Base-by-base conservation (phyloP, 2,797 vertebrate species). In the Parauchenoglanis ngamensis region DNA sequence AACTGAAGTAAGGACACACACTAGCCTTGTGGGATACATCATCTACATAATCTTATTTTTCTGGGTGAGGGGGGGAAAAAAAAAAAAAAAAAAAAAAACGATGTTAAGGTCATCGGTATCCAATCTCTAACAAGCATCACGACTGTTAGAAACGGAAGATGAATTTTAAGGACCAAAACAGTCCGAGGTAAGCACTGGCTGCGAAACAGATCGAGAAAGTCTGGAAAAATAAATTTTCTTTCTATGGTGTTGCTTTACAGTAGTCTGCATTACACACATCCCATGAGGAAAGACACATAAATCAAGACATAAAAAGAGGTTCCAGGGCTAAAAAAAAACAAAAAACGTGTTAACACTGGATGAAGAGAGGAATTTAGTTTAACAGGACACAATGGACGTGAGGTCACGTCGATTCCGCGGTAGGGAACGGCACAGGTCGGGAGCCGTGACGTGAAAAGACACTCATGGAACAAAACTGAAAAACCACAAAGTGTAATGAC, bases 221-320 rank as follows among this genome's bases (percentile, higher is more conserved):
- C 59, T 63, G 35, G 35, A 81, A 49, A 65, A 65, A 52, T 28
- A 67, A 12, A 52, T 1, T 83, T 35, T 81, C 49, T 81, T 81
- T 81, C n/a, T 19, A 65, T n/a, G 28, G 46, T n/a, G 57, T 35
- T 68, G 46, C 81, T 83, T 68, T 31, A 68, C 46, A 35, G 25
- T 67, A 83, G 63, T 67, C 80, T 83, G 80, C 25, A 52, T 67
- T 21, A 52, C 61, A 52, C 44, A 67, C 21, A 63, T 63, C 57
- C 57, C 35, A 61, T 25, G 23, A 11, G 57, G 57, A 81, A 61
- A n/a, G 56, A n/a, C 78, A 63, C 78, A 81, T 61, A 81, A 81
- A 81, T 63, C 35, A 63, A 7, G 56, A 80, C 59, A 44, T 59
- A n/a, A 80, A 81, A 63, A 63, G 1, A 5, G 1, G 2, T 44